Percentiles rank a stretch among this genome's conserved stretches.
Evolutionary conservation across 2,797 vertebrate genomes (phyloP).

Genomic region (Characodon lateralis): DNA sequence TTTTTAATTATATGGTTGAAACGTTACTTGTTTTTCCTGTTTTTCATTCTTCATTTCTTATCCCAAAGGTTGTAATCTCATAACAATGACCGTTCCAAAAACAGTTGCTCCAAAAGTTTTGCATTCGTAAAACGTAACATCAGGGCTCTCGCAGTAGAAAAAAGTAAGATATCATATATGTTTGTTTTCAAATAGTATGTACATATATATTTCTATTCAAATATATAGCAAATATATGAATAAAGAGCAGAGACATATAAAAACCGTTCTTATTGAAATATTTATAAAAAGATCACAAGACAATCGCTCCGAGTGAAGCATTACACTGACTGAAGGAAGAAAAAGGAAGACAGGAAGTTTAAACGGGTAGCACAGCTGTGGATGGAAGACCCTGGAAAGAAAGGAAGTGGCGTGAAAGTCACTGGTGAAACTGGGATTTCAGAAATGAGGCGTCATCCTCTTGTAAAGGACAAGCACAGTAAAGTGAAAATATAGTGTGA

Average conservation of each 20-base stretch:
- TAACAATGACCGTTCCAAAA: constrained; percentile 76
- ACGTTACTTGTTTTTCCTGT: constrained; percentile 59
- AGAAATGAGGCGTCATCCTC: constrained; percentile 46
- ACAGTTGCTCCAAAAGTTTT: constrained; percentile 81
- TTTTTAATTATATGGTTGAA: constrained; percentile 74
- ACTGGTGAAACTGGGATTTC: constrained; percentile 51
- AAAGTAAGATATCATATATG: constrained; percentile 82
- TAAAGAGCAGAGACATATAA: constrained; percentile 84
- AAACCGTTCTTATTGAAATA: constrained; percentile 83
- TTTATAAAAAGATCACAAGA: constrained; percentile 85
- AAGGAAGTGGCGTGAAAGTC: constrained; percentile 45
- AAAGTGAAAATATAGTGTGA: constrained; percentile 67
- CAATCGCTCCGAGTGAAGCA: constrained; percentile 82
- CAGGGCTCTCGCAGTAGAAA: constrained; percentile 87
- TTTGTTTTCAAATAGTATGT: constrained; percentile 85
- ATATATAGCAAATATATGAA: constrained; percentile 86
- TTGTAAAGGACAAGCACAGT: constrained; percentile 72
- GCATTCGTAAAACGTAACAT: constrained; percentile 78
- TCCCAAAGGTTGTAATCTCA: constrained; percentile 78
- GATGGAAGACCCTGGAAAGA: constrained; percentile 48
- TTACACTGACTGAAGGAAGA: constrained; percentile 56
- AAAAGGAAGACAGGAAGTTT: constrained; percentile 48
- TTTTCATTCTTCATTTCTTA: constrained; percentile 51
- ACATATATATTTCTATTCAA: constrained; percentile 89
- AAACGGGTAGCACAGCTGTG: constrained; percentile 75